These are phyloP conservation scores for Criorhina ranunculi DNA, from an alignment of 2,888 invertebrate genomes.

Conservation along the genomic window DNA sequence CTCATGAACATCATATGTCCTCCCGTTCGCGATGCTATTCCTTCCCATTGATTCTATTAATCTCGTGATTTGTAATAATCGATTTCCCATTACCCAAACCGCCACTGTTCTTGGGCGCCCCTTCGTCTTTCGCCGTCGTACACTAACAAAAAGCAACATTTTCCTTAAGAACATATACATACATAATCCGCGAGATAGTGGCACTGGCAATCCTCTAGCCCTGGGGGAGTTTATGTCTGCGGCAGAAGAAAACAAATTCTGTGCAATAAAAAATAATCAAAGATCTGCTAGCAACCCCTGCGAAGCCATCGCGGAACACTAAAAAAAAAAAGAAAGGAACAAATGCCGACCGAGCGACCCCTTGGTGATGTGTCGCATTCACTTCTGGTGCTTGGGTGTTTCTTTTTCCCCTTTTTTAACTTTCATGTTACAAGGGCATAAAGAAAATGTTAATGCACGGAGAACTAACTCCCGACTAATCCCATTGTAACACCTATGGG, in stretches of 20 bases:
- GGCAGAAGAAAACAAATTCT: conserved; percentile 72
- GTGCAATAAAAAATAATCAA: conserved; percentile 75
- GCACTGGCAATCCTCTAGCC: conserved; percentile 46
- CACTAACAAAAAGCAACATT: conserved; percentile 61
- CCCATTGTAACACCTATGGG: conserved; percentile 74
- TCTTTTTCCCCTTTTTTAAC: conserved; percentile 14
- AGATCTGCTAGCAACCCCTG: conserved; percentile 67
- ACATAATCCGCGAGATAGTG: conserved; percentile 71
- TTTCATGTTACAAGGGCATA: conserved; percentile 63
- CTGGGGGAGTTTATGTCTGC: conserved; percentile 66
- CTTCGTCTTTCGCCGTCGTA: background rate
- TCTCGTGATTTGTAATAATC: conserved; percentile 76
- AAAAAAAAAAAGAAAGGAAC: conserved; percentile 43
- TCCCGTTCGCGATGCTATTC: conserved; percentile 52
- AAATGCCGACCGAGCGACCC: conserved; percentile 49
- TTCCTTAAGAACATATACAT: conserved; percentile 34
- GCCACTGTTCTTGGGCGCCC: conserved; percentile 2
- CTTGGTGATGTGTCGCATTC: conserved; percentile 59
- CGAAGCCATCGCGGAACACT: conserved; percentile 37
- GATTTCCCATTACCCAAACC: conserved; percentile 69
- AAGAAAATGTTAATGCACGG: conserved; percentile 70
- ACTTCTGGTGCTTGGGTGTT: conserved; percentile 55
- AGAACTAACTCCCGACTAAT: conserved; percentile 70
- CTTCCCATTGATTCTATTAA: conserved; percentile 69
- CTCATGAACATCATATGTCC: conserved; percentile 69